Percentiles rank a stretch among this genome's conserved stretches.
Evolutionary conservation across 2,113 vertebrate species (phyloP).

Genomic region (Malaclemys terrapin): DNA sequence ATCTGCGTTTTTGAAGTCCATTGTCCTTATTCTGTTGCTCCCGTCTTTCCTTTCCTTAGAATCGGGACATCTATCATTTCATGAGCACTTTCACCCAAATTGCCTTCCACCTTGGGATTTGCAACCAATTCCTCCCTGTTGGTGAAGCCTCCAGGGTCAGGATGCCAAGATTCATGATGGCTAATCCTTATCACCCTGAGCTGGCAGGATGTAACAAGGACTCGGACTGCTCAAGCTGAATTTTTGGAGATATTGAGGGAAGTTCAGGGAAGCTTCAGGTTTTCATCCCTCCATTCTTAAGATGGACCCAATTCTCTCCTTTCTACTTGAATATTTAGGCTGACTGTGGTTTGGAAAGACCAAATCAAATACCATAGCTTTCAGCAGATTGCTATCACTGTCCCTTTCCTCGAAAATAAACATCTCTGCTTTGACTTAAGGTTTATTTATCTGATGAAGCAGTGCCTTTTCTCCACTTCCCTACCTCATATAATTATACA

Average conservation of each 20-base stretch:
- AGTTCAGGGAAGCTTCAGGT: neutral
- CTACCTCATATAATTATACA: neutral
- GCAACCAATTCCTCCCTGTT: too few relatives aligned
- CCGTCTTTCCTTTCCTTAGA: too few relatives aligned
- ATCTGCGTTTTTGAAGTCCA: too few relatives aligned
- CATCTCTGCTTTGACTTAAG: conserved; percentile 18
- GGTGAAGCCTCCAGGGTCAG: too few relatives aligned
- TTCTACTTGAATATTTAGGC: neutral
- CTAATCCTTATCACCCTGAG: neutral
- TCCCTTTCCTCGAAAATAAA: neutral
- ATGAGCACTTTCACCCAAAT: too few relatives aligned
- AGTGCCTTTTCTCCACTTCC: neutral
- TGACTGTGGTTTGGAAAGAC: neutral
- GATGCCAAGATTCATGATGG: neutral
- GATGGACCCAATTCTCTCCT: neutral
- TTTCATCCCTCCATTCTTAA: neutral
- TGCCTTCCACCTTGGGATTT: too few relatives aligned
- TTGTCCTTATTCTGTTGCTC: too few relatives aligned
- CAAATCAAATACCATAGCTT: neutral
- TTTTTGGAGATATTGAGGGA: neutral
- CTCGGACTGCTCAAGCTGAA: neutral
- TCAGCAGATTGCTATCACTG: neutral
- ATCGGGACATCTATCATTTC: too few relatives aligned
- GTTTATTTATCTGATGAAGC: conserved; percentile 1
- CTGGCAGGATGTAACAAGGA: neutral